A percentile compares a stretch with the other conserved stretches of the same genome.
phyloP scores from a whole-genome alignment of 2,797 vertebrate genomes.

The Percopsis omiscomaycus region DNA sequence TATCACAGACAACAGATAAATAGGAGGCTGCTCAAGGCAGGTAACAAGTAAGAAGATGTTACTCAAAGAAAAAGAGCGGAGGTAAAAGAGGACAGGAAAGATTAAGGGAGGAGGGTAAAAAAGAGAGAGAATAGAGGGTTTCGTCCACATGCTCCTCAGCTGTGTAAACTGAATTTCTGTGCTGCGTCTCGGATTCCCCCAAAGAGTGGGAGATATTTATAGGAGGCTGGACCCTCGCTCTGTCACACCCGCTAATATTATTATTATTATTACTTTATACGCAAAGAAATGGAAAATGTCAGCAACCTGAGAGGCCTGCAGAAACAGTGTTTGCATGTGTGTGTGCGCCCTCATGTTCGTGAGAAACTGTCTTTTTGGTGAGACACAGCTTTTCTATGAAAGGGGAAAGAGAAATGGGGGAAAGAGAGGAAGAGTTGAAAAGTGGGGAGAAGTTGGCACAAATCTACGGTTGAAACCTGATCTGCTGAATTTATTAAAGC shows the following conservation, averaged over 20 bases:
- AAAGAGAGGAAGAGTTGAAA: slow-evolving; percentile 60
- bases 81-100: slow-evolving; percentile 20
- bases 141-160: slow-evolving; percentile 83
- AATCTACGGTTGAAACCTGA: slow-evolving; percentile 71
- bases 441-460: slow-evolving; percentile 65
- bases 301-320: slow-evolving; percentile 80
- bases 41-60: slow-evolving; percentile 1
- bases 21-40: slow-evolving; percentile 1
- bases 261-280: slow-evolving; percentile 82
- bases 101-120: slow-evolving; percentile 22
- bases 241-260: slow-evolving; percentile 82
- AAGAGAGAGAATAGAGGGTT: slow-evolving; percentile 51
- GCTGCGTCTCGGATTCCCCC: slow-evolving; percentile 79
- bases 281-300: slow-evolving; percentile 82
- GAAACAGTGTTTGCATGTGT: slow-evolving; percentile 50
- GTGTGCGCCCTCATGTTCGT: slow-evolving; percentile 49
- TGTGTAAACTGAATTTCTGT: slow-evolving; percentile 83
- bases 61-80: slow-evolving; percentile 10
- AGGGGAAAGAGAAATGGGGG: slow-evolving; percentile 48
- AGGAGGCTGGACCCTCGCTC: slow-evolving; percentile 77
- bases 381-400: slow-evolving; percentile 53
- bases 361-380: slow-evolving; percentile 60
- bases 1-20: background rate
- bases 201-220: slow-evolving; percentile 82
- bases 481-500: slow-evolving; percentile 78